Base-by-base conservation (phyloP, 2,888 invertebrate species). In the Rhorus exstirpatorius region DNA sequence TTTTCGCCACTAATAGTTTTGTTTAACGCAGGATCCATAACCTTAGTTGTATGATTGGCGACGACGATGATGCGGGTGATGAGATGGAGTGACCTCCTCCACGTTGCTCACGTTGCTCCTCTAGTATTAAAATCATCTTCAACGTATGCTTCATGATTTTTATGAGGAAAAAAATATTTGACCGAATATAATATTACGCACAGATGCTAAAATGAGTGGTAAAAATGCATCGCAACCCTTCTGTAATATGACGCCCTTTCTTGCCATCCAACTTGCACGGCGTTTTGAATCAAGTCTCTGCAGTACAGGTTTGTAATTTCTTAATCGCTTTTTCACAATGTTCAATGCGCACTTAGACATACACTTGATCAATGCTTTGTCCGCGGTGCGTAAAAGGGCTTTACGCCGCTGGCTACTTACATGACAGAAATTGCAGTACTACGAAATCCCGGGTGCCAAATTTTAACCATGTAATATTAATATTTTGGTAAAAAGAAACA, bases 201-300 rank as follows among this genome's bases (percentile, higher is more conserved):
- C 31, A 7, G 60, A 60, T 1, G 58, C 14, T 0, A 60, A 49
- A 24, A 72, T 49, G 21, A 74, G 26, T 3, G 38, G 35, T 2
- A 74, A 12, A 53, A 74, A 74, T 8, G 61, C 51, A 1, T 60
- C 35, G 19, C 90, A 93, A 92, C 93, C 93, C 93, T 93, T 94
- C 92, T 74, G 53, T 31, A 51, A 17, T 3, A 74, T 61, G 0
- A 74, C 19, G 0, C 41, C 26, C 24, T 61, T 74, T 14, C 63
- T 63, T 10, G 38, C 24, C 38, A 19, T 21, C 51, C 72, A 72
- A 1, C 12, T 49, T 46, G 17, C 8, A 6, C 4, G 7, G 41
- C 35, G 21, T 10, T 2, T 1, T 21, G 24, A 21, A 2, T 24
- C 61, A 19, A 72, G 41, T 3, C 12, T n/a, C 0, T 51, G 61